Base-by-base conservation (phyloP, 2,797 vertebrate species). In the Schizopygopsis malacanthus region DNA sequence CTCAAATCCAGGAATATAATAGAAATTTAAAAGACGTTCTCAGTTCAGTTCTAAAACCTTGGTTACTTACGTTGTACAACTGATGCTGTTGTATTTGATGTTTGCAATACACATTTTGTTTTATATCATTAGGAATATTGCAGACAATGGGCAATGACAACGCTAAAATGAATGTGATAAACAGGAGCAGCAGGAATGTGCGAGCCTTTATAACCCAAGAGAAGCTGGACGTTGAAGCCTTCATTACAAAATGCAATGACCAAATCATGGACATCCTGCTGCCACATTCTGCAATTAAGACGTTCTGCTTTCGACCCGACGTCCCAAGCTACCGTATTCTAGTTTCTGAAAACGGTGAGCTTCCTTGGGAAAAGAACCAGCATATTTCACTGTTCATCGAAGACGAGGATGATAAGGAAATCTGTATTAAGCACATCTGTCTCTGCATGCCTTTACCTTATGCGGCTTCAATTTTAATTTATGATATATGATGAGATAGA, bases 341-440 rank as follows among this genome's bases (percentile, higher is more conserved):
- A 85, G 83, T 91, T 80, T 93, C 89, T 0, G 61, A 91, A 89
- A 93, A 80, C 0, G 33, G 87, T 59, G 89, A 89, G 0, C 88
- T 93, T 59, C 90, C 89, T 11, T 92, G 85, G 82, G 85, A 84
- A 1, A 4, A 87, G 0, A 16, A 83, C 0, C 83, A 87, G 50
- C 91, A 87, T 9, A 63, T 94, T 76, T 93, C 93, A 2, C 70
- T 93, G 83, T 94, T 94, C 2, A 86, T 94, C 78, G 93, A 94
- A 88, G 91, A 92, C 4, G 93, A 90, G 13, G 88, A 92, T 0
- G 87, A 94, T 16, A 86, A 91, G n/a, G 87, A 88, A 4, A 39
- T 94, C 65, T 93, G 92, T 1, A 83, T 63, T 81, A 94, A 92
- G 43, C 88, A 92, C 20, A 85, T 94, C 75, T 63, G 91, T 18